These are phyloP conservation scores for Artibeus jamaicensis DNA, from an alignment of 2,797 vertebrate genomes.

Conservation along the genomic window DNA sequence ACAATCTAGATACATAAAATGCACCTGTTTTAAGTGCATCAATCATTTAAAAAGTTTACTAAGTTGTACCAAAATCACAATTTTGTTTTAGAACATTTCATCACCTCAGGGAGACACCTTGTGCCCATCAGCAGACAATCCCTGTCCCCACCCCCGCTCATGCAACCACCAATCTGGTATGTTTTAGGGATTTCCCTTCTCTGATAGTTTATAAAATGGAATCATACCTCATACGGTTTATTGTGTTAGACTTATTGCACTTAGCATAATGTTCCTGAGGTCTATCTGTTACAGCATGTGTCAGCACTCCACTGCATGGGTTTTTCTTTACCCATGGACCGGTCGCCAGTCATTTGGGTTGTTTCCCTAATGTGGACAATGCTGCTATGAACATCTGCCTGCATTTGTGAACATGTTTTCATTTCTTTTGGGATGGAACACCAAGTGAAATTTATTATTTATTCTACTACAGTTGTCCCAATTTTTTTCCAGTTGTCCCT, in stretches of 20 bases:
- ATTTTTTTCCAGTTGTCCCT: neutral
- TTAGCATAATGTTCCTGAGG: neutral
- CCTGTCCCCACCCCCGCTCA: neutral
- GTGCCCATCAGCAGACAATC: neutral
- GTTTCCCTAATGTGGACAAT: neutral
- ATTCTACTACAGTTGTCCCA: neutral
- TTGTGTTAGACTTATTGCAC: neutral
- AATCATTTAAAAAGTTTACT: slow-evolving; percentile 21
- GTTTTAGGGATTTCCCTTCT: neutral
- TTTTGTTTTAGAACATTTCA: neutral
- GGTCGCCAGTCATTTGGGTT: neutral
- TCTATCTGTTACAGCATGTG: neutral
- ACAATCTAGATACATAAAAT: neutral
- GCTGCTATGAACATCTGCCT: neutral
- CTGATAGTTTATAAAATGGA: neutral
- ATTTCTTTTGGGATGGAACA: neutral
- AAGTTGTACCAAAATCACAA: neutral
- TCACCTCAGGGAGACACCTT: neutral
- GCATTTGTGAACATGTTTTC: neutral
- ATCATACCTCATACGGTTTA: neutral
- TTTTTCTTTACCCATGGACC: neutral
- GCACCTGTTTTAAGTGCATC: neutral
- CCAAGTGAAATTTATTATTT: neutral
- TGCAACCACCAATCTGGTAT: neutral
- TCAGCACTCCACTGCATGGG: neutral